A percentile compares a stretch with the other conserved stretches of the same genome.
Conservation (phyloP, 2,113 vertebrate genomes). For the Cinclus cinclus region DNA sequence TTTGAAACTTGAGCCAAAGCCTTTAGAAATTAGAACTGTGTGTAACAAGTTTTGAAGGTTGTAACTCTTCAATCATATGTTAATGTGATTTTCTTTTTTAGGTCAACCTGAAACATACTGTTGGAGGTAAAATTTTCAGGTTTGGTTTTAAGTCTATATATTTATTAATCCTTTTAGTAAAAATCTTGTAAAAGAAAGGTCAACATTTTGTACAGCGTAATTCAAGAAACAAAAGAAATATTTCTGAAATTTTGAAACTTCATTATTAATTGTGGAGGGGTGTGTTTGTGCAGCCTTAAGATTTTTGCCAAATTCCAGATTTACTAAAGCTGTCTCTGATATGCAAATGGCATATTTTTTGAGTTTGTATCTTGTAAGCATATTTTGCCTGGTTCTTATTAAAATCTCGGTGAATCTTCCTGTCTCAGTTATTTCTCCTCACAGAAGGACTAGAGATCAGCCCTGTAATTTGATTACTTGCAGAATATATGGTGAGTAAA, state of each 20-base stretch:
- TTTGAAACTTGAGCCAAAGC: background rate
- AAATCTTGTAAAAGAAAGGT: background rate
- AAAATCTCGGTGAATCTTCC: background rate
- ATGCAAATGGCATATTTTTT: background rate
- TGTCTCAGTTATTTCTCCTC: background rate
- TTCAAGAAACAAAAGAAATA: background rate
- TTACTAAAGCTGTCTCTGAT: background rate
- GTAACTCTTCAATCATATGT: background rate
- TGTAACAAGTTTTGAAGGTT: background rate
- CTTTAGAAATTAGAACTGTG: slow-evolving; percentile 12
- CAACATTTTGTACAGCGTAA: background rate
- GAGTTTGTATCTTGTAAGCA: background rate
- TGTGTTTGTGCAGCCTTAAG: background rate
- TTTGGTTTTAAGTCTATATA: background rate
- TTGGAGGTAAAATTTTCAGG: background rate
- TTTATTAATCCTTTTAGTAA: background rate
- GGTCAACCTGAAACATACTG: background rate
- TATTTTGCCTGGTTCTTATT: background rate
- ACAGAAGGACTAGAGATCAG: background rate
- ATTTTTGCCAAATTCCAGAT: background rate
- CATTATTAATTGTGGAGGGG: background rate
- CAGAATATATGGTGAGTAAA: background rate
- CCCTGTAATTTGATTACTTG: background rate
- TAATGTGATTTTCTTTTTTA: background rate
- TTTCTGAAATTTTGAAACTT: background rate